These are phyloP conservation scores for Netelia fuscicornis DNA, from an alignment of 2,888 invertebrate species.

Conservation along the genomic window DNA sequence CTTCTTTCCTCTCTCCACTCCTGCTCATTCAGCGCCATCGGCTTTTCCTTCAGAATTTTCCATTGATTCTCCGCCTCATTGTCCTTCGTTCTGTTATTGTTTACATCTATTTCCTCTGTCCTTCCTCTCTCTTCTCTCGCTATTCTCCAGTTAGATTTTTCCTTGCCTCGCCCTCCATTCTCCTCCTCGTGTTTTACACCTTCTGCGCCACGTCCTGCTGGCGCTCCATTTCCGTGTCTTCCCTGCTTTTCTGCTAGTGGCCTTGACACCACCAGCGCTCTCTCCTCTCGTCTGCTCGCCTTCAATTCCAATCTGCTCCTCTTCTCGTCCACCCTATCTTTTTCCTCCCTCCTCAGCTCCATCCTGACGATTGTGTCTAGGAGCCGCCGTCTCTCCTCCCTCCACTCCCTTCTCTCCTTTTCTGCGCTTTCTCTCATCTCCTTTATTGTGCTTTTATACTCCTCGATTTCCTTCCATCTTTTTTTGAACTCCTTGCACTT, in stretches of 20 bases:
- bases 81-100: not conserved
- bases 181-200: not conserved
- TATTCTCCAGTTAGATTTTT: not conserved
- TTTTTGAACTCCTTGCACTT: not conserved
- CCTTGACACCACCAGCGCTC: not conserved
- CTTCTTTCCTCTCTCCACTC: not conserved
- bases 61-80: not conserved
- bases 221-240: not conserved
- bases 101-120: not conserved
- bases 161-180: not conserved
- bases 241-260: not conserved
- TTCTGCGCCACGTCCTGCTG: not conserved
- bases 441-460: not conserved
- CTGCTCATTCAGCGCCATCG: not conserved
- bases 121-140: not conserved
- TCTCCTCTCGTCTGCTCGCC: not conserved
- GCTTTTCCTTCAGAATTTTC: not conserved
- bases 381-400: constrained; percentile 1
- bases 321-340: not conserved
- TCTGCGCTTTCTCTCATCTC: not conserved
- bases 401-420: not conserved
- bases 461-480: too few species aligned
- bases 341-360: not conserved
- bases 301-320: not conserved
- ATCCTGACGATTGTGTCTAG: not conserved